A percentile compares a stretch with the other conserved stretches of the same genome.
Conservation (phyloP, 2,113 vertebrate species). For the Siphamia tubifer region DNA sequence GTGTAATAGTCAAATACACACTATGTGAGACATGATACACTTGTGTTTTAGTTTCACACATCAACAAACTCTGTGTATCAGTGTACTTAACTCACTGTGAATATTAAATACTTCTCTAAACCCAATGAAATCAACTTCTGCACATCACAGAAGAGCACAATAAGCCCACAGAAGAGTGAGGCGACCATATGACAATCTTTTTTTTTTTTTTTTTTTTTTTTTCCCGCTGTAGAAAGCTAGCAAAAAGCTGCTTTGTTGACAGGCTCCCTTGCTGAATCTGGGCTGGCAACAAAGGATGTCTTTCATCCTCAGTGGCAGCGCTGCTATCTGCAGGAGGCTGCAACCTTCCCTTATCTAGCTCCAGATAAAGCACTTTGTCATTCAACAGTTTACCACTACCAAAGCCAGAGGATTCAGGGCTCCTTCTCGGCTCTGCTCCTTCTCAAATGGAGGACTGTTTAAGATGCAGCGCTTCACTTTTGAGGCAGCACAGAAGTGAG, state of each 20-base stretch:
- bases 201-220: background rate
- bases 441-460: conserved; percentile 31
- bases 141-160: conserved; percentile 14
- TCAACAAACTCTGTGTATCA: background rate
- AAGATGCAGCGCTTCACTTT: conserved; percentile 23
- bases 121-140: conserved; percentile 6
- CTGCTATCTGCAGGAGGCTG: conserved; percentile 56
- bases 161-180: conserved; percentile 5
- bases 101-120: background rate
- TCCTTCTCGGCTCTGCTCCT: background rate
- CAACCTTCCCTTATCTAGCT: conserved; percentile 58
- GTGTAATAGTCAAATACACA: too few species aligned
- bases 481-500: background rate
- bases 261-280: conserved; percentile 45
- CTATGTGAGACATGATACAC: too few species aligned
- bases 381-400: conserved; percentile 53
- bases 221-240: conserved; percentile 7
- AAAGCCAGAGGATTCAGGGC: conserved; percentile 22
- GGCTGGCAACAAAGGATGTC: conserved; percentile 58
- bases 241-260: conserved; percentile 60
- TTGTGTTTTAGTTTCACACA: background rate
- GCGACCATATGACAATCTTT: conserved; percentile 30
- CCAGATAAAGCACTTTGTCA: conserved; percentile 58
- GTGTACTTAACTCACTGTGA: background rate
- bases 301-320: conserved; percentile 55